These are phyloP conservation scores for Porites lutea DNA, from an alignment of 64 coral and sea anemone genomes.

Conservation along the genomic window DNA sequence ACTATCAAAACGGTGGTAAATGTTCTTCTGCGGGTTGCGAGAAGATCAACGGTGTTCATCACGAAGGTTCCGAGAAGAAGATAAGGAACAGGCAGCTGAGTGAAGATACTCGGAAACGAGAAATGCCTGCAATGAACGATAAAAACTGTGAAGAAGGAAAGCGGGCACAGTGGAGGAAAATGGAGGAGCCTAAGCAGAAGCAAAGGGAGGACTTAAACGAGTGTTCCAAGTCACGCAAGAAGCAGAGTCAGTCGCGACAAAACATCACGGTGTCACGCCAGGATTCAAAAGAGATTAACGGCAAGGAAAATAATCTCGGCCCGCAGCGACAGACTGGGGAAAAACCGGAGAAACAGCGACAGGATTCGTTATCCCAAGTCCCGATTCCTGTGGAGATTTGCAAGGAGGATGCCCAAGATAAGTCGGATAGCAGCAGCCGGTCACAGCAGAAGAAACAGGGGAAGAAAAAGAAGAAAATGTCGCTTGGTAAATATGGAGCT, in stretches of 20 bases:
- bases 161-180: not conserved
- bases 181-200: conserved; percentile 2
- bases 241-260: conserved; percentile 11
- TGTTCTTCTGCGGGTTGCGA: not conserved
- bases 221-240: conserved; percentile 20
- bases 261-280: conserved; percentile 37
- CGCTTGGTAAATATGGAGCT: conserved; percentile 17
- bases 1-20: not conserved
- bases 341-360: conserved; percentile 25
- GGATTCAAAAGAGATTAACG: not conserved
- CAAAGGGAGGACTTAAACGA: not conserved
- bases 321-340: conserved; percentile 8
- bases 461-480: conserved; percentile 58
- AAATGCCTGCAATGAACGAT: not conserved
- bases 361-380: conserved; percentile 21
- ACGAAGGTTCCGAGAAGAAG: not conserved
- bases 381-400: not conserved
- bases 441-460: conserved; percentile 44
- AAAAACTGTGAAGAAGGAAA: not conserved
- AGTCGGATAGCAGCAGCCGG: not conserved
- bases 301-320: conserved; percentile 20
- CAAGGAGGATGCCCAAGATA: conserved; percentile 6
- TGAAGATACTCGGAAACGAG: not conserved
- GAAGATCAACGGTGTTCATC: conserved; percentile 17
- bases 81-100: not conserved